These are phyloP conservation scores for Rhopalosiphum maidis DNA, from an alignment of 1,140 invertebrate species.

Conservation along the genomic window DNA sequence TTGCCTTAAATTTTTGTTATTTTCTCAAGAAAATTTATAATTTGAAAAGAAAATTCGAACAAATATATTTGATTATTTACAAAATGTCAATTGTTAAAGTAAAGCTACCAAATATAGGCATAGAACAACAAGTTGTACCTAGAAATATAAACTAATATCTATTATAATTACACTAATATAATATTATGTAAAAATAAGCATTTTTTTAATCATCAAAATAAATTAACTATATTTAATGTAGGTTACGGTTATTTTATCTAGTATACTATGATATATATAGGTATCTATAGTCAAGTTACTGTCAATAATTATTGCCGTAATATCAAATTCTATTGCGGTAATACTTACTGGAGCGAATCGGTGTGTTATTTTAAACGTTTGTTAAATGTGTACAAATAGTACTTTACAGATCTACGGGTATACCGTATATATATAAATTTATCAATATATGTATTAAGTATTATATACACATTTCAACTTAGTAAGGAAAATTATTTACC, in stretches of 20 bases:
- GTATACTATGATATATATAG: neutral
- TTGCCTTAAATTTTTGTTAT: neutral
- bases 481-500: neutral
- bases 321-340: constrained; percentile 44
- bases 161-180: neutral
- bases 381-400: constrained; percentile 29
- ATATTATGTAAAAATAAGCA: neutral
- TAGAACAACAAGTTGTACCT: neutral
- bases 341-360: constrained; percentile 52
- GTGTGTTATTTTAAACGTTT: constrained; percentile 49
- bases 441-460: neutral
- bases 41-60: neutral
- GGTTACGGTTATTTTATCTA: constrained; percentile 33
- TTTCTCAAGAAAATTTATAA: neutral
- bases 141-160: too few relatives aligned
- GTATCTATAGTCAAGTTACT: constrained; percentile 13
- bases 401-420: too few relatives aligned
- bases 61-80: neutral
- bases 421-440: neutral
- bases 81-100: neutral
- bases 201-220: neutral
- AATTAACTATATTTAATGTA: neutral
- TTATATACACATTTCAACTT: neutral
- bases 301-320: constrained; percentile 55
- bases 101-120: neutral